phyloP scores from a whole-genome alignment of 2,113 vertebrate species.

The Lethenteron reissneri region DNA sequence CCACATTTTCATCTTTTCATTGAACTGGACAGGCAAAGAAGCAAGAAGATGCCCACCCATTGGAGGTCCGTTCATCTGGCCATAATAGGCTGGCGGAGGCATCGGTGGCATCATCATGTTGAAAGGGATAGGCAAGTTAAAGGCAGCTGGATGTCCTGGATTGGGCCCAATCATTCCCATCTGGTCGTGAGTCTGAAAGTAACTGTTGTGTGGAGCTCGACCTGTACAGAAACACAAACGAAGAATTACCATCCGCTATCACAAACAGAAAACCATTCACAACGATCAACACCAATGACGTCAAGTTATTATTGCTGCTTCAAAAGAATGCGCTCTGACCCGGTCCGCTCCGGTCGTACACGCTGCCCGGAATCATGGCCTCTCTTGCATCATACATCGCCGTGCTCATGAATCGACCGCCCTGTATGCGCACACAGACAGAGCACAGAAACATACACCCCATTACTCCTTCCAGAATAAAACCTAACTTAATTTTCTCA shows the following conservation, averaged over 20 bases:
- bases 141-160: slow-evolving; percentile 56
- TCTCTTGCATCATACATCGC: slow-evolving; percentile 95
- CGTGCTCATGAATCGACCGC: slow-evolving; percentile 91
- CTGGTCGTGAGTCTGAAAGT: slow-evolving; percentile 97
- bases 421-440: slow-evolving; percentile 24
- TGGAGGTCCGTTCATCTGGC: slow-evolving; percentile 65
- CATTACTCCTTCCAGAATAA: too few relatives aligned
- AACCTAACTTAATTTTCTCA: too few relatives aligned
- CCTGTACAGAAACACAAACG: background rate
- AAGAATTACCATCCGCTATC: background rate
- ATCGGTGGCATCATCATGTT: slow-evolving; percentile 93
- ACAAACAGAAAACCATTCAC: too few relatives aligned
- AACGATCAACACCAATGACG: too few relatives aligned
- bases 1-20: too few relatives aligned
- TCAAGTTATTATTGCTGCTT: too few relatives aligned
- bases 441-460: background rate
- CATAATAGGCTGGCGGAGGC: slow-evolving; percentile 69
- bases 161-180: slow-evolving; percentile 85
- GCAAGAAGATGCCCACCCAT: slow-evolving; percentile 27
- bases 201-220: slow-evolving; percentile 65
- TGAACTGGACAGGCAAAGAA: too few relatives aligned
- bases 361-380: slow-evolving; percentile 83
- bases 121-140: slow-evolving; percentile 95
- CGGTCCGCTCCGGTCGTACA: slow-evolving; percentile 72
- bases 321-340: slow-evolving; percentile 21